Evolutionary conservation across 2,888 invertebrate genomes (phyloP).

Genomic region (Drosophila nigricruria): DNA sequence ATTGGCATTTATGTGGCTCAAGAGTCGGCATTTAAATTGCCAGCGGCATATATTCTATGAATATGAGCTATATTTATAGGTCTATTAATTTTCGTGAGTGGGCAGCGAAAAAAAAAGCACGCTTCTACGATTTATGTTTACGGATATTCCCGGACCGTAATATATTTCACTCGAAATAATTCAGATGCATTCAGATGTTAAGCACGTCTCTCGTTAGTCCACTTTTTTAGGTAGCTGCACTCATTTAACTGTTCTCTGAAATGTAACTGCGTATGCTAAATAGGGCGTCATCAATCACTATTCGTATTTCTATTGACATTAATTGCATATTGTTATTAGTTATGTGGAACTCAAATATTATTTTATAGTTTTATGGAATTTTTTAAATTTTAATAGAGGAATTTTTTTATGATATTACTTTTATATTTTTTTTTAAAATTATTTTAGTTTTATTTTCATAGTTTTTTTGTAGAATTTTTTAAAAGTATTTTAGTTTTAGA

Average conservation of each 20-base stretch:
- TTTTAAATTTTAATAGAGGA: neutral
- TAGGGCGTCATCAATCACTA: neutral
- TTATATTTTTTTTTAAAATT: too few relatives aligned
- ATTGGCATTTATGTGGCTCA: slow-evolving; percentile 58
- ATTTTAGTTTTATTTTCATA: too few relatives aligned
- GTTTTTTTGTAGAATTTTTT: too few relatives aligned
- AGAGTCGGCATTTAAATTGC: slow-evolving; percentile 46
- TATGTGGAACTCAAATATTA: neutral
- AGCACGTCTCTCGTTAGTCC: neutral
- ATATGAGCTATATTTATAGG: slow-evolving; percentile 47
- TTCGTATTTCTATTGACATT: neutral
- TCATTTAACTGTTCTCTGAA: slow-evolving; percentile 1
- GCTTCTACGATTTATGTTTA: slow-evolving; percentile 26
- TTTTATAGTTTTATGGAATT: neutral
- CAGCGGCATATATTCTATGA: slow-evolving; percentile 27
- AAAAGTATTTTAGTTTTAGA: too few relatives aligned
- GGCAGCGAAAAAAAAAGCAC: slow-evolving; percentile 8
- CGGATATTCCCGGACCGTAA: slow-evolving; percentile 21
- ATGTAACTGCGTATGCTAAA: neutral
- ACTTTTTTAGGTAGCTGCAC: neutral
- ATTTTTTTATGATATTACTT: too few relatives aligned
- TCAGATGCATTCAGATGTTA: slow-evolving; percentile 5
- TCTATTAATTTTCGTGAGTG: slow-evolving; percentile 48
- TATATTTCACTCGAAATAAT: neutral
- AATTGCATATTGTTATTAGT: neutral